Percentiles rank a stretch among this genome's conserved stretches.
Evolutionary conservation across 2,113 vertebrate genomes (phyloP).

Genomic region (Naja naja): DNA sequence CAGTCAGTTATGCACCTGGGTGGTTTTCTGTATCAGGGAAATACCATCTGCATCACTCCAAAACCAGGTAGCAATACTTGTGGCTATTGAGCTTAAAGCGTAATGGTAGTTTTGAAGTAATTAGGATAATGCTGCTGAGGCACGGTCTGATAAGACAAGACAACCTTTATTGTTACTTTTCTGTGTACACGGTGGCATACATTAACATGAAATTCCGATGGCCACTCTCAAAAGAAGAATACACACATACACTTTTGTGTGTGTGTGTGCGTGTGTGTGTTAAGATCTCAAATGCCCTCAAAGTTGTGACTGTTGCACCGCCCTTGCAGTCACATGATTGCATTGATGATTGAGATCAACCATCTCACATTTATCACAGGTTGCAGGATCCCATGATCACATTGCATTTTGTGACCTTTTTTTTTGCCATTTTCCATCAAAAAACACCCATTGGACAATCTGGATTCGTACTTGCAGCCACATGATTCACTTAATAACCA

Average conservation of each 20-base stretch:
- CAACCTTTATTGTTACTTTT: background rate
- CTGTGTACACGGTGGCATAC: background rate
- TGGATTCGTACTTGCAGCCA: background rate
- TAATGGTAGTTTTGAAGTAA: background rate
- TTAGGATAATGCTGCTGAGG: background rate
- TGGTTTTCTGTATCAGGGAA: conserved; percentile 24
- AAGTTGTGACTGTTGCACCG: background rate
- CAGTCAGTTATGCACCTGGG: background rate
- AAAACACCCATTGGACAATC: background rate
- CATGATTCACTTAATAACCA: background rate
- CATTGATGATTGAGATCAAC: background rate
- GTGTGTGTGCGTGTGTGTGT: no score
- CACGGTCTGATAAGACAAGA: background rate
- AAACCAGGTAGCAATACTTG: background rate
- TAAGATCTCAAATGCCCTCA: background rate
- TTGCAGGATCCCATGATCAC: background rate
- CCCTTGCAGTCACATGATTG: background rate
- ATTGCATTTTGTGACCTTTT: background rate
- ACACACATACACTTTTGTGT: no score
- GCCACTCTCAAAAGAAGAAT: background rate
- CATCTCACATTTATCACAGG: background rate
- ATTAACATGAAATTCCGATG: background rate
- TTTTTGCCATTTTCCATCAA: background rate
- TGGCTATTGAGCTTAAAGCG: background rate
- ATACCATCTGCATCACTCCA: background rate